A percentile compares a stretch with the other conserved stretches of the same genome.
phyloP scores from a whole-genome alignment of 2,797 vertebrate species.

The Characodon lateralis region DNA sequence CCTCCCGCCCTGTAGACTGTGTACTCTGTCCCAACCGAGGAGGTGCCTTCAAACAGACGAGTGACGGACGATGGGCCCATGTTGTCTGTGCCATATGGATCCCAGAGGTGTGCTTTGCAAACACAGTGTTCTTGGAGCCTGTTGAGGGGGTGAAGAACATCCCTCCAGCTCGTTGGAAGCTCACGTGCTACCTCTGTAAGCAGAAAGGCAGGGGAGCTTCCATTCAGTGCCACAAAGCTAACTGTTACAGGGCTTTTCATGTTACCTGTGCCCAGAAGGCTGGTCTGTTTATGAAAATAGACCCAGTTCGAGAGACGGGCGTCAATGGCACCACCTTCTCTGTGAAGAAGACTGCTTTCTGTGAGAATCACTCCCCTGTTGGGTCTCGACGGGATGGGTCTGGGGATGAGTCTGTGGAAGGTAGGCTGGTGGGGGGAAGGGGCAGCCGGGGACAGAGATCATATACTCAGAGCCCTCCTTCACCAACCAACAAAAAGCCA shows the following conservation, averaged over 20 bases:
- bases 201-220: slow-evolving; percentile 94
- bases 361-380: slow-evolving; percentile 91
- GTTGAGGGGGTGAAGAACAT: slow-evolving; percentile 97
- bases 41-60: slow-evolving; percentile 98
- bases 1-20: slow-evolving; percentile 94
- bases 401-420: slow-evolving; percentile 82
- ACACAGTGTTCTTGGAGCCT: slow-evolving; percentile 97
- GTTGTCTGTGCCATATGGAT: slow-evolving; percentile 99
- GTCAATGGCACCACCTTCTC: slow-evolving; percentile 94
- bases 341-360: slow-evolving; percentile 97
- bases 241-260: slow-evolving; percentile 98
- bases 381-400: slow-evolving; percentile 75
- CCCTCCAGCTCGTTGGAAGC: slow-evolving; percentile 94
- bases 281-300: slow-evolving; percentile 98
- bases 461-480: slow-evolving; percentile 78
- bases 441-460: slow-evolving; percentile 82
- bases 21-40: slow-evolving; percentile 97
- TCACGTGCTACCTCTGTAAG: slow-evolving; percentile 96
- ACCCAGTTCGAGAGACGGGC: slow-evolving; percentile 92
- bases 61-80: slow-evolving; percentile 96
- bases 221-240: slow-evolving; percentile 98
- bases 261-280: slow-evolving; percentile 96
- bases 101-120: slow-evolving; percentile 97
- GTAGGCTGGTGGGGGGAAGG: slow-evolving; percentile 75
- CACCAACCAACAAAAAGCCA: slow-evolving; percentile 82